Percentiles rank a stretch among this genome's conserved stretches.
Conservation (phyloP, 2,797 vertebrate genomes). For the Lacerta bilineata region DNA sequence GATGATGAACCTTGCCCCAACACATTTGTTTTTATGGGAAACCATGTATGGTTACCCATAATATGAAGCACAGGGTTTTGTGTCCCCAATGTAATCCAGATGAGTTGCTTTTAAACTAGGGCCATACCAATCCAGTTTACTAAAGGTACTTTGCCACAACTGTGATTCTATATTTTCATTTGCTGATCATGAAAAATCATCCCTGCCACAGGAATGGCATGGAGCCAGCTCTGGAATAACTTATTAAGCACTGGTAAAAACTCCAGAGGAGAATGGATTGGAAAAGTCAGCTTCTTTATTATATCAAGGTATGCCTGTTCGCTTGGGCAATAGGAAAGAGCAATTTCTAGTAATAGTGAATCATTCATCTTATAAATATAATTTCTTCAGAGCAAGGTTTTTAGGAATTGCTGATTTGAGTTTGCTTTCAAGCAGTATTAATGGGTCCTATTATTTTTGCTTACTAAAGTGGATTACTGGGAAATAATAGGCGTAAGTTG, state of each 20-base stretch:
- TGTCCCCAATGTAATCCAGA: neutral
- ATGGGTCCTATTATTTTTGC: slow-evolving; percentile 69
- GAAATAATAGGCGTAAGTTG: slow-evolving; percentile 67
- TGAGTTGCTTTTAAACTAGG: neutral
- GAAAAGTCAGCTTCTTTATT: slow-evolving; percentile 61
- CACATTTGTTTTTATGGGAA: neutral
- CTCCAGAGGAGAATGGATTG: slow-evolving; percentile 29
- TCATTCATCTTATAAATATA: slow-evolving; percentile 63
- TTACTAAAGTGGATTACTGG: slow-evolving; percentile 67
- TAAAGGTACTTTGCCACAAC: slow-evolving; percentile 23
- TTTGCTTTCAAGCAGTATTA: slow-evolving; percentile 70
- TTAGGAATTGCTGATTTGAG: slow-evolving; percentile 70
- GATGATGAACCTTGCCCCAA: no score
- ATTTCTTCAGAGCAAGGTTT: slow-evolving; percentile 66
- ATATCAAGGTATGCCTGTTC: slow-evolving; percentile 41
- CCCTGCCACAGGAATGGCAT: neutral
- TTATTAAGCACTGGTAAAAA: slow-evolving; percentile 48
- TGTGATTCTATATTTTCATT: slow-evolving; percentile 37
- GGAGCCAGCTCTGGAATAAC: slow-evolving; percentile 41
- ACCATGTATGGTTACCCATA: neutral
- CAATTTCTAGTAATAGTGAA: slow-evolving; percentile 60
- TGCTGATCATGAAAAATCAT: slow-evolving; percentile 41
- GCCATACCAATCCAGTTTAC: neutral
- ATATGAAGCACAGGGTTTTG: neutral
- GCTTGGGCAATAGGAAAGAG: slow-evolving; percentile 58